Base-by-base conservation (phyloP, 2,113 vertebrate species). In the Pampusana beccarii region DNA sequence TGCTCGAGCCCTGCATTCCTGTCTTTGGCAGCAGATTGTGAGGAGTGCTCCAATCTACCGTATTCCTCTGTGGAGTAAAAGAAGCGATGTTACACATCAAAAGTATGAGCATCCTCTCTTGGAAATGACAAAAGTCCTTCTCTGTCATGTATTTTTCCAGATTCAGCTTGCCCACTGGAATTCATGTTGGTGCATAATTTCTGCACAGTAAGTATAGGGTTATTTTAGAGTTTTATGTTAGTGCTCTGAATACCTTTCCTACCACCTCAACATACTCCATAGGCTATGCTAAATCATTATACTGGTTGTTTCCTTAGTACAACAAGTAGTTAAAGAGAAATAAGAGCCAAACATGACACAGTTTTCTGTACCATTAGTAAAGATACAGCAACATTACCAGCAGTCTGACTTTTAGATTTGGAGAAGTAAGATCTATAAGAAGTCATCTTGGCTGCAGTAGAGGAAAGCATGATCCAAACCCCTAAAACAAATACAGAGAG, bases 1-100 rank as follows among this genome's bases (percentile, higher is more conserved):
- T 13, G 56, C 5, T 17, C 2, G 4, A 53, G 1, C n/a, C 1
- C 0, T 86, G 6, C 25, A 24, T 54, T 67, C 29, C 36, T 56
- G 2, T 28, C 14, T 62, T 44, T 66, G 36, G 18, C 33, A 74
- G 70, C 13, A 67, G 51, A 62, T 36, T 19, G 13, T 80, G 40
- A 44, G 36, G 23, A 50, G 9, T 28, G 12, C 29, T 73, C 31
- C 40, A 26, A 9, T 8, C 6, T 40, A 50, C 28, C 25, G 48
- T 42, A 57, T 42, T 90, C 31, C 48, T 54, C 48, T 29, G 2
- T 13, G 33, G 17, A 58, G 7, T 51, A 29, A 60, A 72, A 62
- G 16, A 8, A 67, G 26, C 4, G 54, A 38, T 11, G 6, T 33
- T 82, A 77, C n/a, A 48, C 19, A 64, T 25, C 23, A 51, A 28